phyloP scores from a whole-genome alignment of 2,888 invertebrate genomes.

The Thumatha senex region DNA sequence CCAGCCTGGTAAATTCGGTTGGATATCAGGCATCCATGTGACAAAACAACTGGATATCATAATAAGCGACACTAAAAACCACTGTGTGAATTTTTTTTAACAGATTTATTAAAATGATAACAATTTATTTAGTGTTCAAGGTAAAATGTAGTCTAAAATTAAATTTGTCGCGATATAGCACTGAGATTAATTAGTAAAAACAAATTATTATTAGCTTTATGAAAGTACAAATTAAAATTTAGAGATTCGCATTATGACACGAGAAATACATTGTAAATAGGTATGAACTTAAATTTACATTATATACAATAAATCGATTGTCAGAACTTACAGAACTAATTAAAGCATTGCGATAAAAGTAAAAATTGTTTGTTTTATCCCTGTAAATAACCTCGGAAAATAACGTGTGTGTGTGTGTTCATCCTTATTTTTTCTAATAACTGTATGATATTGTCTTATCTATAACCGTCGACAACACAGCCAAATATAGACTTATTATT shows the following conservation, averaged over 20 bases:
- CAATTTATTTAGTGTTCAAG: constrained; percentile 56
- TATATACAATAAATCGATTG: neutral
- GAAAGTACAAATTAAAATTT: constrained; percentile 19
- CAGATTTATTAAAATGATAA: constrained; percentile 51
- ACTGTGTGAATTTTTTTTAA: constrained; percentile 70
- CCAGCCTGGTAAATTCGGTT: constrained; percentile 82
- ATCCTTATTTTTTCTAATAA: too few species aligned
- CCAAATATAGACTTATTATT: too few species aligned
- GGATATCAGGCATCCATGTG: constrained; percentile 87
- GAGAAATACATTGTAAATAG: constrained; percentile 20
- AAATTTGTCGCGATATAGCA: constrained; percentile 46
- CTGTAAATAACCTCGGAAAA: too few species aligned
- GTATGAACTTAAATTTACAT: neutral
- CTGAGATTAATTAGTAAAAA: constrained; percentile 41
- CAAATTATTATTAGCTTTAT: constrained; percentile 18
- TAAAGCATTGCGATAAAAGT: neutral
- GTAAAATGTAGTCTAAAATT: constrained; percentile 41
- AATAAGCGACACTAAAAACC: constrained; percentile 84
- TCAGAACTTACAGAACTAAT: neutral
- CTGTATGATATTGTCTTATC: too few species aligned
- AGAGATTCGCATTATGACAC: constrained; percentile 31
- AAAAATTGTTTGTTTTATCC: neutral
- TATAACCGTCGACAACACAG: too few species aligned
- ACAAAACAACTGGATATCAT: constrained; percentile 85
- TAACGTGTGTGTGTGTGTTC: too few species aligned